Base-by-base conservation (phyloP, 1,140 invertebrate genomes). In the Oryctes rhinoceros region DNA sequence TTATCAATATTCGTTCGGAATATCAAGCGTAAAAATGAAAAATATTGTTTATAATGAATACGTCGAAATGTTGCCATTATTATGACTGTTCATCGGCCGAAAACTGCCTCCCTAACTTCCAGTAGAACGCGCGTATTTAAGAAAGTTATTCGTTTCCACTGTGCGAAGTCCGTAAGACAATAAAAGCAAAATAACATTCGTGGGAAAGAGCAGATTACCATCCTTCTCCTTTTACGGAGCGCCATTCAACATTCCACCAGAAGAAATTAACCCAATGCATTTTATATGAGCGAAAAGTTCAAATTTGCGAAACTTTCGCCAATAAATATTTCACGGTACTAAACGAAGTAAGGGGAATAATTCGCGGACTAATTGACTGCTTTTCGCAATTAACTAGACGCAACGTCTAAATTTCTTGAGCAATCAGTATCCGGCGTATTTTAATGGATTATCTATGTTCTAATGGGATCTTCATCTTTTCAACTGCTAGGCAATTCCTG, bases 121-220 rank as follows among this genome's bases (percentile, higher is more conserved):
- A 30, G 2, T 2, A 30, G 2, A 30, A 30, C 24, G 24, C 24
- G 24, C 39, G 39, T 44, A 7, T 44, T 44, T 44, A 10, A 44
- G 9, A 10, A 44, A 44, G 39, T 44, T 44, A 44, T 44, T 10
- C n/a, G n/a, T 15, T n/a, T 13, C n/a, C 49, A 13, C 49, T 53
- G 1, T 53, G n/a, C n/a, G n/a, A 53, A 15, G 4, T 18, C n/a
- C 15, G 15, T 18, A 59, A 59, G 53, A 18, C 18, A 59, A 59
- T 59, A 59, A 59, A 59, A 18, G 15, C 53, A 59, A 59, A 59
- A 59, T 59, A 59, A 59, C 53, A 59, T 18, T 59, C 53, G 15
- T 59, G 53, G 53, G 53, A 59, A 59, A 59, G 18, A 59, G 15
- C 53, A 59, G 53, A 59, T 59, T 59, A 59, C 53, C 15, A 59